Evolutionary conservation across 2,113 vertebrate genomes (phyloP).

Genomic region (Bothrops jararaca): DNA sequence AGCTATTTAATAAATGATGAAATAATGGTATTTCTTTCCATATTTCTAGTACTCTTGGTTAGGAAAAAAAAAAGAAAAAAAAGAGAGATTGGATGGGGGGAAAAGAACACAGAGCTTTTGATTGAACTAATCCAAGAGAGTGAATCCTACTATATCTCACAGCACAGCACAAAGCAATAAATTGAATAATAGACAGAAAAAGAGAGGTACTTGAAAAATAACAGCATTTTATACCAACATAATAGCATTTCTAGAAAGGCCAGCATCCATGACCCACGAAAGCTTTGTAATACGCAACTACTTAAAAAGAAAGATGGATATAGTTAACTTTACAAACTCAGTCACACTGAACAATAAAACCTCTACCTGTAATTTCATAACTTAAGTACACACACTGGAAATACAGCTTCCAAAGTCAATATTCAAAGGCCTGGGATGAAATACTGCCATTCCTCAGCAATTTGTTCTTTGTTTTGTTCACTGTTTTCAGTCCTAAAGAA

Average conservation of each 20-base stretch:
- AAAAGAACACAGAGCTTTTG: conserved; percentile 40
- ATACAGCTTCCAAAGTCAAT: conserved; percentile 32
- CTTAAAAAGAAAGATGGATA: neutral
- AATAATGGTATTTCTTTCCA: conserved; percentile 45
- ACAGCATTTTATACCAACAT: neutral
- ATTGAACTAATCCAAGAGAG: conserved; percentile 41
- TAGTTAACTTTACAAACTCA: conserved; percentile 24
- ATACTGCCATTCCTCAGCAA: neutral
- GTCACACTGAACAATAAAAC: neutral
- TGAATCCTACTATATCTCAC: conserved; percentile 40
- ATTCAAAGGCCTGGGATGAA: conserved; percentile 13
- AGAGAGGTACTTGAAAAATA: conserved; percentile 36
- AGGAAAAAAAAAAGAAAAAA: conserved; percentile 33
- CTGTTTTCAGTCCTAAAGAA: neutral
- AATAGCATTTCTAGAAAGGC: neutral
- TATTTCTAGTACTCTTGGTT: conserved; percentile 39
- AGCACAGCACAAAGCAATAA: conserved; percentile 15
- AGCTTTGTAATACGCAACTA: neutral
- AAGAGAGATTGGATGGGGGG: neutral
- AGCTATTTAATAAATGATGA: conserved; percentile 54
- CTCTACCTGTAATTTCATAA: neutral
- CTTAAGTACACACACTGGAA: neutral
- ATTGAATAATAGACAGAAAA: neutral
- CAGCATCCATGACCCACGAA: neutral
- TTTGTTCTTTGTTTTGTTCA: neutral